Evolutionary conservation across 2,888 invertebrate species (phyloP), one percentile per base, ranked within the genome.

Genomic region (Dermolepida albohirtum): DNA sequence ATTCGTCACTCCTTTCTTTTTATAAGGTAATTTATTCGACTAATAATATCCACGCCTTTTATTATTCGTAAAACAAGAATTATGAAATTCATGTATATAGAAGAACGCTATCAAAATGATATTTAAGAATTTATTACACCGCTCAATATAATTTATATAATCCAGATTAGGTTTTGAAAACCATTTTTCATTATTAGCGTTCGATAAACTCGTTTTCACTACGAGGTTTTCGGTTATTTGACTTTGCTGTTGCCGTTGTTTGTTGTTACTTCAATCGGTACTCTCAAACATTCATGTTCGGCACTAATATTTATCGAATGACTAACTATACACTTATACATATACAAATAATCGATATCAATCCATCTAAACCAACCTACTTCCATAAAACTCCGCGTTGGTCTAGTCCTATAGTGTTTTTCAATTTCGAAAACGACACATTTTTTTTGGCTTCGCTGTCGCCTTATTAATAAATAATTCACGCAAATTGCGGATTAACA

Each of bases 401-500:
- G 34, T 34, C 47, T 27, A 29, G 44, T 55, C 6, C 11, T 16
- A 41, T 5, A 27, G 27, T 22, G 41, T 43, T 27, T 43, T 55
- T 43, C 43, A 17, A 44, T 57, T 43, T 59, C 59, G 59, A 44
- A 59, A 44, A 44, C 59, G 44, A 44, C 59, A 44, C 44, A 59
- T 59, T 59, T 47, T 59, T 59, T 59, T 57, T 29, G 59, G 59
- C 44, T 59, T 40, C 29, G 59, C 34, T 59, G 44, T 59, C 59
- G 59, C 29, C 59, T 59, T 59, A 59, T 59, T 59, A 59, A 59
- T 59, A 59, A 59, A 59, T 59, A 59, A 44, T 59, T 59, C 59
- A 59, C 59, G 59, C 59, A 59, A 59, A 59, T 59, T 59, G 59
- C 59, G 59, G 59, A 59, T 59, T 59, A 59, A 59, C 59, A 59